Evolutionary conservation across 2,113 vertebrate species (phyloP).

Genomic region (Anarhynchus alexandrinus): DNA sequence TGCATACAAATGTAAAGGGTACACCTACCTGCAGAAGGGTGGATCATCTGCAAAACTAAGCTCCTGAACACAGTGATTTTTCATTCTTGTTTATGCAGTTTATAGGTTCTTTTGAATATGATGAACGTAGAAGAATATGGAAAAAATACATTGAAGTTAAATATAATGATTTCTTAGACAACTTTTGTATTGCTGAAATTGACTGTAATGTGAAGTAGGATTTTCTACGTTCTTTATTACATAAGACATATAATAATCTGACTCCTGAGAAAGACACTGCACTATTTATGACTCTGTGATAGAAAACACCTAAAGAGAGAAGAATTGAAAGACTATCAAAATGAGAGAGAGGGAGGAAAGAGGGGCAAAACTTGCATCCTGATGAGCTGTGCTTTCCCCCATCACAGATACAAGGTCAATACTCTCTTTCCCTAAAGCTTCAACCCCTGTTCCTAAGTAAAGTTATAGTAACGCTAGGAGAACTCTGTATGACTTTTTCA

Average conservation of each 20-base stretch:
- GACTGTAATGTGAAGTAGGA: not conserved
- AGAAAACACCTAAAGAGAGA: not conserved
- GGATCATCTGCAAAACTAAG: not conserved
- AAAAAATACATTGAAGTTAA: not conserved
- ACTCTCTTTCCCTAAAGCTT: not conserved
- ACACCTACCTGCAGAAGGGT: not conserved
- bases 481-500: not conserved
- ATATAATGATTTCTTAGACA: not conserved
- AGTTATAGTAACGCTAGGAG: not conserved
- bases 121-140: not conserved
- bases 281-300: not conserved
- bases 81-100: not conserved
- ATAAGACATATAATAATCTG: not conserved
- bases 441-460: not conserved
- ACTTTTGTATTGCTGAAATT: not conserved
- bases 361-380: not conserved
- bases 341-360: not conserved
- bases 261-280: not conserved
- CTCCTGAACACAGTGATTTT: not conserved
- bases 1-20: not conserved
- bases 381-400: not conserved
- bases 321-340: constrained; percentile 12
- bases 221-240: not conserved
- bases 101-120: not conserved
- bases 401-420: not conserved